phyloP scores from a whole-genome alignment of 2,888 invertebrate genomes.

The Harmothoe impar region DNA sequence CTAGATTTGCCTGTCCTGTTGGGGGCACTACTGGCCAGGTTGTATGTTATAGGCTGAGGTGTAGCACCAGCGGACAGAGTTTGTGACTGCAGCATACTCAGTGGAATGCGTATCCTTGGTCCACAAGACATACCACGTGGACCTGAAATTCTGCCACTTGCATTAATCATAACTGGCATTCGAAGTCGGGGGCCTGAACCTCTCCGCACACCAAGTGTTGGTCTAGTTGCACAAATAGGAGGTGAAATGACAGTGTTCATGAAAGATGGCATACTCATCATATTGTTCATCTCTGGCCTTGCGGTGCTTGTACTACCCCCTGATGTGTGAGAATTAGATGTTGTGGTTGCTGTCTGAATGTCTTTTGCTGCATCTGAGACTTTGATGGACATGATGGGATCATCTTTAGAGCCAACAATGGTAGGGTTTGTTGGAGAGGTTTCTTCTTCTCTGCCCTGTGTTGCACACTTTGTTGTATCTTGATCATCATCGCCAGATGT shows the following conservation, averaged over 20 bases:
- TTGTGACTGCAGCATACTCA: neutral
- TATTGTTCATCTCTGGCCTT: neutral
- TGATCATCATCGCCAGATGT: too few relatives aligned
- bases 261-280: slow-evolving; percentile 1
- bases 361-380: too few relatives aligned
- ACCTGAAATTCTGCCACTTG: neutral
- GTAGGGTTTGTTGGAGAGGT: too few relatives aligned
- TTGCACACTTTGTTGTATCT: too few relatives aligned
- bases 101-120: slow-evolving; percentile 36
- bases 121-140: neutral
- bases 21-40: slow-evolving; percentile 12
- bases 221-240: neutral
- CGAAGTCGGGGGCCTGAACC: slow-evolving; percentile 16
- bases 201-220: neutral
- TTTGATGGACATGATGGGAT: too few relatives aligned
- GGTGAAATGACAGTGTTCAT: slow-evolving; percentile 18
- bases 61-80: neutral
- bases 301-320: too few relatives aligned
- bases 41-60: slow-evolving; percentile 5
- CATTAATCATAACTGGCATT: neutral
- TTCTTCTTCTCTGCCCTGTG: too few relatives aligned
- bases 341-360: too few relatives aligned
- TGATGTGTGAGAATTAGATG: too few relatives aligned
- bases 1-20: neutral
- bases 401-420: too few relatives aligned